phyloP scores from a whole-genome alignment of 2,113 vertebrate species.

The Synodontis membranacea region DNA sequence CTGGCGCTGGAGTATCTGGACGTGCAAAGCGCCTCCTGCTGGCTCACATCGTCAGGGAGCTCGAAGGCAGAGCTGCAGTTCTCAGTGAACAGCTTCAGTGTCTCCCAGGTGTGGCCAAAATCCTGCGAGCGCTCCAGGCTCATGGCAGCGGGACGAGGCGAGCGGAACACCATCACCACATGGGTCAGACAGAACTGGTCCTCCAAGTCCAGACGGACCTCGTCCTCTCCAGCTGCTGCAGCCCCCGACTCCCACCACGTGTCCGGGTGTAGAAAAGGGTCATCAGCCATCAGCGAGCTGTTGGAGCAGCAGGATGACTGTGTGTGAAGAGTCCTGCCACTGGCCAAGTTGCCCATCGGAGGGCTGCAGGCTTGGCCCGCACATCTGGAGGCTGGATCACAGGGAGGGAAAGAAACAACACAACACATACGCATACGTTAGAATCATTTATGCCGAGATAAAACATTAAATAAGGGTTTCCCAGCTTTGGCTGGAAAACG shows the following conservation, averaged over 20 bases:
- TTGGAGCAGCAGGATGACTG: constrained; percentile 15
- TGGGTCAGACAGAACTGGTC: constrained; percentile 82
- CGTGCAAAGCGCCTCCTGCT: constrained; percentile 79
- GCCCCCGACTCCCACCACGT: constrained; percentile 86
- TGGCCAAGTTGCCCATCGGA: constrained; percentile 82
- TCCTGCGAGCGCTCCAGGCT: constrained; percentile 82
- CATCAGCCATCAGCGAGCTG: constrained; percentile 76
- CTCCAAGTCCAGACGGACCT: constrained; percentile 82
- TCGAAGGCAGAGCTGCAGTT: constrained; percentile 83
- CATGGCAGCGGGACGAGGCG: constrained; percentile 84
- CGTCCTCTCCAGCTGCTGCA: constrained; percentile 70
- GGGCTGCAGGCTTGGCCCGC: constrained; percentile 81
- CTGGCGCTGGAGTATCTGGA: constrained; percentile 79
- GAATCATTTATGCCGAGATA: background rate
- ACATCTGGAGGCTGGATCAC: constrained; percentile 73
- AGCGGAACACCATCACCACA: constrained; percentile 81
- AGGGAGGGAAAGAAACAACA: background rate
- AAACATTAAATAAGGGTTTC: constrained; percentile 3
- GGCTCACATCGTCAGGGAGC: constrained; percentile 74
- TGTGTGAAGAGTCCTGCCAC: constrained; percentile 77
- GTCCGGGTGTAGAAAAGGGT: constrained; percentile 77
- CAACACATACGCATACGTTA: background rate
- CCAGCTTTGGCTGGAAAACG: background rate
- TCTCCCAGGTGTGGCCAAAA: constrained; percentile 80
- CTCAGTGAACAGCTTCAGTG: constrained; percentile 80